Base-by-base conservation (phyloP, 2,888 invertebrate species). In the Hofmannophila pseudospretella region DNA sequence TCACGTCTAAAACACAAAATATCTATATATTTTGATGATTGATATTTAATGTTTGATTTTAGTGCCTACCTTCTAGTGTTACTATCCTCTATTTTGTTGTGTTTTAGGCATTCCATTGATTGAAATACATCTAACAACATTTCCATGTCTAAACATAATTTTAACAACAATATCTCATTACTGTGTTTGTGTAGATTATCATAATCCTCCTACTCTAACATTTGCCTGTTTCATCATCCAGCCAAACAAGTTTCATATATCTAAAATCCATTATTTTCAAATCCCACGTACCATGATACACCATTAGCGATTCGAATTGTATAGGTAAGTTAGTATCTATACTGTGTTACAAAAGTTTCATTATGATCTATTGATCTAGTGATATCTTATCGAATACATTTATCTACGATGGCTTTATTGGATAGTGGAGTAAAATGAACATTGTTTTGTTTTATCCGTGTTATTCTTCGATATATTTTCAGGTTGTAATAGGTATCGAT, bases 371-470 rank as follows among this genome's bases (percentile, higher is more conserved):
- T 84, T 75, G 82, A 84, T 82, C 79, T 62, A 50, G 48, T 56
- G 81, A 82, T 84, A 78, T 54, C 59, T 68, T 82, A 82, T 84
- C 84, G 64, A 53, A 37, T 53, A 57, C 65, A 65, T 74, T 74
- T 81, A 79, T 79, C 84, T 68, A 47, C 46, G 45, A 54, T 49
- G 56, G 46, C 50, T 46, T 44, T 46, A 41, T 40, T 39, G 52
- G 42, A 47, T 57, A 51, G 44, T 39, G 38, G 38, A 34, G 39
- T 45, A 43, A 42, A 23, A 32, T 23, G 22, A 20, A 32, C 20
- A 19, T 20, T 20, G 31, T 20, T 20, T 32, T 32, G 31, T 32
- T 30, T 16, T 30, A 10, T 30, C 7, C 13, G 29, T 16, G n/a
- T 14, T 30, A 28, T 30, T 30, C 4, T 30, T 16, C 16, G 9